These are phyloP conservation scores for Pogonocherus hispidulus DNA, from an alignment of 2,888 invertebrate genomes.

Conservation along the genomic window DNA sequence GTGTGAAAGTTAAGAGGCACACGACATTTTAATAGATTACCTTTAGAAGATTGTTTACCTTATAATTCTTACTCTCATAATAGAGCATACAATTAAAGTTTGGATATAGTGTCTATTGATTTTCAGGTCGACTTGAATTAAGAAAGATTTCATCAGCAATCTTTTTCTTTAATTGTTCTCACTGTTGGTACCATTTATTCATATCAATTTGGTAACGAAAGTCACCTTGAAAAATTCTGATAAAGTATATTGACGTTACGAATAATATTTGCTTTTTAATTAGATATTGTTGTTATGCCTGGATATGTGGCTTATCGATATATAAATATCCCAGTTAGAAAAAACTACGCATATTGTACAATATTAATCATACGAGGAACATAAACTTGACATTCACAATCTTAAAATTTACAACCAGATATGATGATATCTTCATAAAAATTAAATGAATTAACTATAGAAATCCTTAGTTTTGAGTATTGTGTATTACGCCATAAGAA, in stretches of 20 bases:
- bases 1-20: no score
- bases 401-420: conserved; percentile 21
- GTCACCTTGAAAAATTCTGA: background rate
- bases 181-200: no score
- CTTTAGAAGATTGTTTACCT: no score
- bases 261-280: background rate
- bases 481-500: background rate
- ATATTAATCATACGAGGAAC: background rate
- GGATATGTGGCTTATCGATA: background rate
- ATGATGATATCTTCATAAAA: conserved; percentile 5
- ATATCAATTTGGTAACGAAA: background rate
- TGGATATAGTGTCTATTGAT: no score
- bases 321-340: background rate
- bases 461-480: background rate
- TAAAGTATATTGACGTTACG: background rate
- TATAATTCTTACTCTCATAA: no score
- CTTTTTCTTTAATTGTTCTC: no score
- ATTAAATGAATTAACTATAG: conserved; percentile 10
- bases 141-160: no score
- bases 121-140: no score
- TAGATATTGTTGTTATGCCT: background rate
- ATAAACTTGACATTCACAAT: conserved; percentile 11
- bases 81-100: no score
- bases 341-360: no score
- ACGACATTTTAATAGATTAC: no score